Evolutionary conservation across 2,888 invertebrate genomes (phyloP).

Genomic region (Trilocha varians): DNA sequence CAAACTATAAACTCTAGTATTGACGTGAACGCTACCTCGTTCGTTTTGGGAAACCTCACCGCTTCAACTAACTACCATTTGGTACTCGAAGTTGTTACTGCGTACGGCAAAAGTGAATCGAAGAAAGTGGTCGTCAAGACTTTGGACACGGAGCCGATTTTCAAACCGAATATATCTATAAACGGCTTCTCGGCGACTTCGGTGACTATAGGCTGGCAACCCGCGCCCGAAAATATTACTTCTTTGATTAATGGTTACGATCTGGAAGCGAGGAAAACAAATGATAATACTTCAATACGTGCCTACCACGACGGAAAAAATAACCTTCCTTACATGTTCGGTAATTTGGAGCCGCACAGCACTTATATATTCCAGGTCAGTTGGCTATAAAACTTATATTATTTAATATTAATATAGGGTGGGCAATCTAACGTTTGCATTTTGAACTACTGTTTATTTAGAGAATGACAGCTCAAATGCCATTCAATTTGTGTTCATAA

Average conservation of each 20-base stretch:
- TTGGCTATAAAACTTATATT: too few species aligned
- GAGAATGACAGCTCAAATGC: too few species aligned
- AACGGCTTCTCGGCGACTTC: constrained; percentile 80
- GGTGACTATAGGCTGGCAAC: constrained; percentile 86
- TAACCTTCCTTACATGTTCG: constrained; percentile 84
- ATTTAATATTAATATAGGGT: too few species aligned
- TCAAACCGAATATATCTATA: constrained; percentile 84
- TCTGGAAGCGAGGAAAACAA: constrained; percentile 75
- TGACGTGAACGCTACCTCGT: constrained; percentile 76
- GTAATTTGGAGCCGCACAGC: constrained; percentile 82
- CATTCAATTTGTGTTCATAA: too few species aligned
- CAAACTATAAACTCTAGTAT: constrained; percentile 69
- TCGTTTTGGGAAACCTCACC: constrained; percentile 77
- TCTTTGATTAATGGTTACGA: constrained; percentile 85
- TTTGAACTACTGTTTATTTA: too few species aligned
- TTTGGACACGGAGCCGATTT: constrained; percentile 81
- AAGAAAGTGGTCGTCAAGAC: constrained; percentile 73
- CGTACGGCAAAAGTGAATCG: constrained; percentile 72
- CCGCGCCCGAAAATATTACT: constrained; percentile 76
- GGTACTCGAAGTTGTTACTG: constrained; percentile 78
- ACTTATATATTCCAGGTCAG: constrained; percentile 83
- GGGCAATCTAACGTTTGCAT: too few species aligned
- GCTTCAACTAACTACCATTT: constrained; percentile 79
- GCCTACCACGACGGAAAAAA: constrained; percentile 78
- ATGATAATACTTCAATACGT: constrained; percentile 65